Conservation (phyloP, 2,113 vertebrate genomes). For the Pipa parva region DNA sequence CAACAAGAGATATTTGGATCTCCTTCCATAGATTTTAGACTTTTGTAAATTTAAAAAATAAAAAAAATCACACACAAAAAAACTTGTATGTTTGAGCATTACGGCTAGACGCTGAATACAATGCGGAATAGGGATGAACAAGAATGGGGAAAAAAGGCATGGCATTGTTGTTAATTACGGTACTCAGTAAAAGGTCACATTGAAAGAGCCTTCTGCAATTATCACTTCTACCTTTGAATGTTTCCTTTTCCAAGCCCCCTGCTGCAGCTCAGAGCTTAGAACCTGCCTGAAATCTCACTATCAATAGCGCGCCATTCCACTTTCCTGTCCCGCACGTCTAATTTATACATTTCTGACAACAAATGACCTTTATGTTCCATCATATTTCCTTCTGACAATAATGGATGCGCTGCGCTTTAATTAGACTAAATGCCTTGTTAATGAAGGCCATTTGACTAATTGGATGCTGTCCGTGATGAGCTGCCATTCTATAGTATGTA, state of each 20-base stretch:
- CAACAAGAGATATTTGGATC: too few relatives aligned
- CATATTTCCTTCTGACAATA: slow-evolving; percentile 36
- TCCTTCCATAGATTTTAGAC: too few relatives aligned
- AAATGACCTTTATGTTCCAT: slow-evolving; percentile 39
- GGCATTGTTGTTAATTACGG: slow-evolving; percentile 44
- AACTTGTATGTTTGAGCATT: too few relatives aligned
- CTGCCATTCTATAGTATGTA: not conserved
- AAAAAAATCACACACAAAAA: too few relatives aligned
- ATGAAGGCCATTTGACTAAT: slow-evolving; percentile 14
- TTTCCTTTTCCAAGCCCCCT: slow-evolving; percentile 46
- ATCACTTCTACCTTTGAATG: slow-evolving; percentile 51
- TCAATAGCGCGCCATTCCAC: not conserved
- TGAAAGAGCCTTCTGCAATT: slow-evolving; percentile 47
- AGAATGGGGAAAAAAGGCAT: slow-evolving; percentile 3
- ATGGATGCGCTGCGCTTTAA: slow-evolving; percentile 31
- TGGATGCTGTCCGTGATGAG: not conserved
- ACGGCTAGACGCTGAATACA: too few relatives aligned
- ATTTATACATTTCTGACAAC: slow-evolving; percentile 36
- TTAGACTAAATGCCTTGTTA: slow-evolving; percentile 34
- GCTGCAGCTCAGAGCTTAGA: not conserved
- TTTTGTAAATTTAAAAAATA: too few relatives aligned
- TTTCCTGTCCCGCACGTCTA: not conserved
- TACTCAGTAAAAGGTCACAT: slow-evolving; percentile 44
- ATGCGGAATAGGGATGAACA: not conserved
- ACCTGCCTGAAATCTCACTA: not conserved